Percentiles rank a stretch among this genome's conserved stretches.
phyloP scores from a whole-genome alignment of 2,888 invertebrate genomes.

The Aphidoletes aphidimyza region DNA sequence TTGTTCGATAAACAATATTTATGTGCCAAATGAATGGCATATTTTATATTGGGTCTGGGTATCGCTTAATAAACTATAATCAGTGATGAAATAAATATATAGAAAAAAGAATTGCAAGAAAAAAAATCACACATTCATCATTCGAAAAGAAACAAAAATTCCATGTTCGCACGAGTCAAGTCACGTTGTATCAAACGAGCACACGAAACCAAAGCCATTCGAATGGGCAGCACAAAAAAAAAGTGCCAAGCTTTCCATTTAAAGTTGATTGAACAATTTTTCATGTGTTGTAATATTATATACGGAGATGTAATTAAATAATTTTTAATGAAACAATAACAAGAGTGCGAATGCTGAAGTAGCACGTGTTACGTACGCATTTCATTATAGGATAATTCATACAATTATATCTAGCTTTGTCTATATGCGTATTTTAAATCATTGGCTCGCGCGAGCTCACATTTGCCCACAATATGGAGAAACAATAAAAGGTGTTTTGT shows the following conservation, averaged over 20 bases:
- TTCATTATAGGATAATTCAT: constrained; percentile 38
- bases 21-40: background rate
- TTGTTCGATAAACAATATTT: constrained; percentile 14
- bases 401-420: background rate
- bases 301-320: constrained; percentile 6
- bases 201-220: constrained; percentile 2
- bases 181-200: constrained; percentile 46
- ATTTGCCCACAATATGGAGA: background rate
- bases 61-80: background rate
- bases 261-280: constrained; percentile 37
- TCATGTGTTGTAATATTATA: background rate
- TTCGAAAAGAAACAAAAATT: background rate
- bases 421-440: background rate
- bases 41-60: background rate
- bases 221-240: background rate
- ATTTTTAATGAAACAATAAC: constrained; percentile 31
- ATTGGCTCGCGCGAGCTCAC: background rate
- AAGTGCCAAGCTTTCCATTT: constrained; percentile 44
- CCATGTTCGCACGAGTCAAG: background rate
- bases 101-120: background rate
- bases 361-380: constrained; percentile 21
- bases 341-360: constrained; percentile 37
- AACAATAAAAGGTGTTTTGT: no score
- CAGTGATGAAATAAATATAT: background rate
- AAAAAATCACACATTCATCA: background rate